Evolutionary conservation across 2,113 vertebrate species (phyloP), one percentile per base, ranked within the genome.

Genomic region (Neofelis nebulosa): DNA sequence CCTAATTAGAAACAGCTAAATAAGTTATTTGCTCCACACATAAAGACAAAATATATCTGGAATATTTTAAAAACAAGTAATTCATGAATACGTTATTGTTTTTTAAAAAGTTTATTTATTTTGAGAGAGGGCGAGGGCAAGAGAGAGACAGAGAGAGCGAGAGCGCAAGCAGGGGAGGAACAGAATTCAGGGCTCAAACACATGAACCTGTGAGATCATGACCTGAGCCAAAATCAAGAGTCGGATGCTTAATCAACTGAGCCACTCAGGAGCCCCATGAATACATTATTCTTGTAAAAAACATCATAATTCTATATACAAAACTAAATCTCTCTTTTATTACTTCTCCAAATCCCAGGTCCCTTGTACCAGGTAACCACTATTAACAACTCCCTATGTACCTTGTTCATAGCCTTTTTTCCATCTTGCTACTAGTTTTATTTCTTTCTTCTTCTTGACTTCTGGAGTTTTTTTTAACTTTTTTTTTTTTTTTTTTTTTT

Each of bases 61-160:
- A 81, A 52, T 61, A 93, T 61, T 41, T 65, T 89, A 66, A 97
- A 31, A 95, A 68, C 2, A 93, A 94, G 16, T 89, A 89, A 88
- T 84, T 55, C 8, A 79, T 86, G 14, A 71, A 61, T 66, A 95
- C 3, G 74, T 73, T 73, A 66, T 83, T 16, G 29, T 78, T 61
- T 61, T 61, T 61, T 61, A 21, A 7, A 23, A 18, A 57, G 18
- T 55, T 55, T 55, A 18, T 82, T 6, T 65, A 27, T 83, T 61
- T 61, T 61, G 57, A 61, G 57, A 57, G 57, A 61, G 57, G 21
- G 7, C 0, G 57, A 61, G 57, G 21, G 57, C 6, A 8, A 61
- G 57, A 21, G 57, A 9, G 57, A 61, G 19, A 57, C 5, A 21
- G 55, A 57, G 55, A 57, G 55, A 15, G 57, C 1, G 2, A 57